Evolutionary conservation across 2,113 vertebrate genomes (phyloP), one percentile per base, ranked within the genome.

Genomic region (Pituophis catenifer): DNA sequence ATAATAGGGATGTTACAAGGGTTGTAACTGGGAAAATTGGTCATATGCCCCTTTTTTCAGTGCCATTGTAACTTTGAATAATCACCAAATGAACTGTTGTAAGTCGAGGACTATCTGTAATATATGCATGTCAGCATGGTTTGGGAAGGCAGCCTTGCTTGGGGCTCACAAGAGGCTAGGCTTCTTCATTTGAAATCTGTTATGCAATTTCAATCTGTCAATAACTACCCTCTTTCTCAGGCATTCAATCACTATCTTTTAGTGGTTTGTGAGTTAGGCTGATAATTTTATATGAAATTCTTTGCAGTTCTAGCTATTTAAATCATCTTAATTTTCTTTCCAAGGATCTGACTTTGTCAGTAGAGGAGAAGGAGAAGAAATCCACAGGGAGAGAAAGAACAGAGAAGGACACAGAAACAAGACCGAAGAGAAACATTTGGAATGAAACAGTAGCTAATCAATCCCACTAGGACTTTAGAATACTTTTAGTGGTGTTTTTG

Each of bases 91-190:
- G 57, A 23, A 58, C 21, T 9, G 21, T 8, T 58, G 57, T 58
- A 58, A 58, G 21, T 58, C 2, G 8, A 58, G 57, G 57, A 58
- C 7, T 58, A 58, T 21, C 57, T 58, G 57, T 58, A 58, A 58
- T 58, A 3, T 5, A 91, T 57, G 23, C 7, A 57, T 86, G 29
- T 29, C 10, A 89, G 24, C 29, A 38, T 54, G 54, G 44, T 19
- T 12, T 75, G 96, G 95, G 96, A 97, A 95, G 59, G 94, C 94
- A 95, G 91, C 91, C 93, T 88, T 94, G 94, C 93, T 2, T 9
- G 0, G 75, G 58, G 62, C 58, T 1, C 3, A 86, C 24, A 62
- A 91, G 92, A 94, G 92, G 91, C 90, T 93, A 89, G 94, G n/a
- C 91, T 95, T 59, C 94, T 95, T 95, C 93, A 92, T 94, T 94